Evolutionary conservation across 1,140 invertebrate genomes (phyloP).

Genomic region (Papilio helenus): DNA sequence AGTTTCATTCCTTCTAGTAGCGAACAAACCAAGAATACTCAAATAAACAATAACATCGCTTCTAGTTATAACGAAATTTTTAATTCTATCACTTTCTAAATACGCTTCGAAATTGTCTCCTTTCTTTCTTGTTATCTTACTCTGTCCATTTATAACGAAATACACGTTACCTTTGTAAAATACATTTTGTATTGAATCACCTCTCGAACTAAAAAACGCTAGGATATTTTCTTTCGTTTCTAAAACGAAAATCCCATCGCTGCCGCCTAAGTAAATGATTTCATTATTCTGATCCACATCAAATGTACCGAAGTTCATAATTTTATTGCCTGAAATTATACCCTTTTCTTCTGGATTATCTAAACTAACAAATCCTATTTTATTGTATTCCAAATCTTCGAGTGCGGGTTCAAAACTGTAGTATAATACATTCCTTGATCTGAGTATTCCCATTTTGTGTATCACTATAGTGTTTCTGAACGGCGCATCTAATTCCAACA

Average conservation of each 20-base stretch:
- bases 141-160: constrained; percentile 60
- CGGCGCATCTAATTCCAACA: constrained; percentile 67
- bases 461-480: constrained; percentile 66
- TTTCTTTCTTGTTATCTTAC: constrained; percentile 64
- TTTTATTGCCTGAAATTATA: constrained; percentile 55
- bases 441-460: constrained; percentile 60
- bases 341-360: constrained; percentile 50
- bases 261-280: constrained; percentile 66
- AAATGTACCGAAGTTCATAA: constrained; percentile 71
- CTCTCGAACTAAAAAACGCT: constrained; percentile 61
- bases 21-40: constrained; percentile 59
- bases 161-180: constrained; percentile 70
- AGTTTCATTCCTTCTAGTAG: constrained; percentile 49
- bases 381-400: constrained; percentile 67
- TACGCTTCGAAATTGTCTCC: constrained; percentile 62
- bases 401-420: constrained; percentile 69
- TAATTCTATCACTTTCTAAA: constrained; percentile 55
- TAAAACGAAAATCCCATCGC: constrained; percentile 62
- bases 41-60: constrained; percentile 63
- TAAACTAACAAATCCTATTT: constrained; percentile 67
- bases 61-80: constrained; percentile 68
- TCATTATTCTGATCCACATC: constrained; percentile 68
- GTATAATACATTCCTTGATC: constrained; percentile 61
- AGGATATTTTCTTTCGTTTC: constrained; percentile 56
- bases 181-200: constrained; percentile 60